Evolutionary conservation across 2,888 invertebrate genomes (phyloP).

Genomic region (Acleris holmiana): DNA sequence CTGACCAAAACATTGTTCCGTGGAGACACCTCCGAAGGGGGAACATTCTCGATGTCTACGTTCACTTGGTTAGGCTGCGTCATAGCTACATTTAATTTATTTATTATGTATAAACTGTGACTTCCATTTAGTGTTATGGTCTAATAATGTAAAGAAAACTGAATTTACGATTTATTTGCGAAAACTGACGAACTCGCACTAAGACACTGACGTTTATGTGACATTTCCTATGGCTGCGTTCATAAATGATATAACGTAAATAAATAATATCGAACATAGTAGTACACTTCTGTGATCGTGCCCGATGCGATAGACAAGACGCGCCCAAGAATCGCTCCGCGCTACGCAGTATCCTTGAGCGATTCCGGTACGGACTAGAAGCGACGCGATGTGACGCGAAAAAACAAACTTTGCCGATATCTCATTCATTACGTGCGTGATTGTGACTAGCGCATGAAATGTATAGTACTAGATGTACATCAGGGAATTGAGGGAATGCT

Average conservation of each 20-base stretch:
- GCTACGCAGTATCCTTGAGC: too few species aligned
- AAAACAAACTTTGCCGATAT: too few species aligned
- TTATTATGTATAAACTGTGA: conserved; percentile 6
- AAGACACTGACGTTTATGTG: conserved; percentile 21
- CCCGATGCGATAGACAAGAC: too few species aligned
- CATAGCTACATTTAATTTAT: conserved; percentile 52
- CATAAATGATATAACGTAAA: neutral
- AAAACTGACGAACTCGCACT: conserved; percentile 18
- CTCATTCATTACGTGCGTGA: too few species aligned
- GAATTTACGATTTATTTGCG: conserved; percentile 23
- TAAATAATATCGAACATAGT: too few species aligned
- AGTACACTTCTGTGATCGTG: too few species aligned
- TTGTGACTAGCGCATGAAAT: too few species aligned
- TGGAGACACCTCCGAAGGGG: conserved; percentile 57
- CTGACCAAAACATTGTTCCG: conserved; percentile 63
- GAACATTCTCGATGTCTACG: conserved; percentile 72
- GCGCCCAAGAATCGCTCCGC: too few species aligned
- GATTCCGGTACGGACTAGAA: too few species aligned
- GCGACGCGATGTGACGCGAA: too few species aligned
- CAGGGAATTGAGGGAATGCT: too few species aligned
- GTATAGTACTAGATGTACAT: too few species aligned
- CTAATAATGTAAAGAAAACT: conserved; percentile 17
- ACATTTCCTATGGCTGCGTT: conserved; percentile 19
- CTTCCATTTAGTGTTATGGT: conserved; percentile 18
- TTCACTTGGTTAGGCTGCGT: conserved; percentile 74